Conservation (phyloP, 2,797 vertebrate species). For the Pitangus sulphuratus region DNA sequence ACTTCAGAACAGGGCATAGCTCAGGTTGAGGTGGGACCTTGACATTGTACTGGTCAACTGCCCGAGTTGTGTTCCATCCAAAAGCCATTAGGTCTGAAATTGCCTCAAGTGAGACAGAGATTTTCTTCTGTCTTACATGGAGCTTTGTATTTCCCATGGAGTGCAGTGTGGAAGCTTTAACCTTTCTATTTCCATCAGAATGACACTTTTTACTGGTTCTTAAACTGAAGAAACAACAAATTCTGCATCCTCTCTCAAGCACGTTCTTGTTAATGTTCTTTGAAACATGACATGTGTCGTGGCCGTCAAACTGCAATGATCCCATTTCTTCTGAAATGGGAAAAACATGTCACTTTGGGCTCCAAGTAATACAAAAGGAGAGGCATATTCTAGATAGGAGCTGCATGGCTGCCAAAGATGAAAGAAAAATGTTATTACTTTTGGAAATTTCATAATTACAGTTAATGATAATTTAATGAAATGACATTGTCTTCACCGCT, state of each 20-base stretch:
- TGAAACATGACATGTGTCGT: constrained; percentile 10
- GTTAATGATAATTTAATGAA: constrained; percentile 59
- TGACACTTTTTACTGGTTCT: not conserved
- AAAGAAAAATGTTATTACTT: constrained; percentile 56
- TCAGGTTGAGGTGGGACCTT: not conserved
- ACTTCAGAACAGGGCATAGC: not conserved
- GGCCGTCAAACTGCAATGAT: constrained; percentile 1
- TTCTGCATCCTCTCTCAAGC: not conserved
- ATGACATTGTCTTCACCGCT: constrained; percentile 7
- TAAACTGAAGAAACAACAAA: constrained; percentile 28
- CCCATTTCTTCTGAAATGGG: constrained; percentile 24
- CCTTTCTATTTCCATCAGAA: not conserved
- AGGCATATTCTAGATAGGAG: not conserved
- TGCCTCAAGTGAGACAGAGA: not conserved
- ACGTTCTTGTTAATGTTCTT: constrained; percentile 34
- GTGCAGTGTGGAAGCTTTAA: not conserved
- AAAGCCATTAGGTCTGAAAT: not conserved
- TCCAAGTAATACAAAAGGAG: not conserved
- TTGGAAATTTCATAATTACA: constrained; percentile 57
- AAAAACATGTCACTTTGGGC: constrained; percentile 44
- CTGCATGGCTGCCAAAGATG: constrained; percentile 8
- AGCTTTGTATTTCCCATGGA: not conserved
- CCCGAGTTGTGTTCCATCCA: not conserved
- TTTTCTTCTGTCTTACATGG: not conserved
- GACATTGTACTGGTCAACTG: not conserved